These are phyloP conservation scores for Bombus superbus DNA, from an alignment of 1,140 invertebrate genomes.

Conservation along the genomic window DNA sequence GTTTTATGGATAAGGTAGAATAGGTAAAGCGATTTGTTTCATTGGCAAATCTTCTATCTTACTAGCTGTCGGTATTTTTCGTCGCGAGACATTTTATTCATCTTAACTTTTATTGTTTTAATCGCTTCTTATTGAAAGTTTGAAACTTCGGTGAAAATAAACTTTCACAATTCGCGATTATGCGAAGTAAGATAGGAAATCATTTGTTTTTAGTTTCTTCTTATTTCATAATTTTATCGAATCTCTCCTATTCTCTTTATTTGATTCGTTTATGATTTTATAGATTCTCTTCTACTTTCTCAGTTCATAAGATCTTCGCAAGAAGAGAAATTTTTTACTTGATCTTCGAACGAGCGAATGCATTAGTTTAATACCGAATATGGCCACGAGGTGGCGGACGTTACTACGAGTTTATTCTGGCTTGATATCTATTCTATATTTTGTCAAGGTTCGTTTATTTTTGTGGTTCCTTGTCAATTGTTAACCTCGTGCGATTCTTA, in stretches of 20 bases:
- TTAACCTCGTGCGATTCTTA: background rate
- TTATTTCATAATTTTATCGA: background rate
- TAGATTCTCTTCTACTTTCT: no score
- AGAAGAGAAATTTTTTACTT: no score
- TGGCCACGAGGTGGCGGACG: no score
- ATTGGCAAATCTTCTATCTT: constrained; percentile 76
- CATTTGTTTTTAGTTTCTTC: background rate
- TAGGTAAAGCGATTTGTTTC: constrained; percentile 84
- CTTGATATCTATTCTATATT: background rate
- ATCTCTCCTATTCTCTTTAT: background rate
- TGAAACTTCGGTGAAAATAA: background rate
- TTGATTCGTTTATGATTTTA: no score
- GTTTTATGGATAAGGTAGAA: constrained; percentile 87
- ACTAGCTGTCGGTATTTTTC: background rate
- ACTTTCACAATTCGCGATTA: background rate
- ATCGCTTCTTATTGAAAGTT: background rate
- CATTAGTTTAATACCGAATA: no score
- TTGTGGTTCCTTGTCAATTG: background rate
- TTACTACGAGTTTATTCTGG: no score
- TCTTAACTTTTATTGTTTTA: no score
- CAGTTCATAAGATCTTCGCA: no score
- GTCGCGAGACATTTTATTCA: accelerated
- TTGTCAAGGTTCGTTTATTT: background rate
- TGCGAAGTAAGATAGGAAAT: background rate
- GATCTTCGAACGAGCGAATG: no score